These are phyloP conservation scores for Orchesella cincta DNA, from an alignment of 1,140 invertebrate species.

Conservation along the genomic window DNA sequence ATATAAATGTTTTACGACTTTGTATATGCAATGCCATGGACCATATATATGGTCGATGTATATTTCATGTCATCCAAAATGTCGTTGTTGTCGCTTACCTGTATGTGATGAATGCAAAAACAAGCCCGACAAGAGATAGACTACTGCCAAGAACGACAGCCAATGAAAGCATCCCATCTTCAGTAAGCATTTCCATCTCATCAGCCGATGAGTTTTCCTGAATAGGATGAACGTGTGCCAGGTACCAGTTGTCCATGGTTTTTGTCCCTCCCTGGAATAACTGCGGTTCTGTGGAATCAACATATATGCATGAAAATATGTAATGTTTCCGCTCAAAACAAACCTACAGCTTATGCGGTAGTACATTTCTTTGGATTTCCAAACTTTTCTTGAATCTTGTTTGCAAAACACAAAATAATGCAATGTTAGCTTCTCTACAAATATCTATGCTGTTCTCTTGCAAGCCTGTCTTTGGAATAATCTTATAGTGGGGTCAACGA, in stretches of 20 bases:
- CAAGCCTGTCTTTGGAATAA: no score
- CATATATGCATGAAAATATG: no score
- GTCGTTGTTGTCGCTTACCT: conserved; percentile 59
- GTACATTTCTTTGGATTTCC: no score
- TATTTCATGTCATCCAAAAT: not conserved
- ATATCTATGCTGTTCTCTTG: no score
- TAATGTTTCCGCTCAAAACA: no score
- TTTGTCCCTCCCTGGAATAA: conserved; percentile 21
- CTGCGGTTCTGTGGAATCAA: no score
- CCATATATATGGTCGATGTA: not conserved
- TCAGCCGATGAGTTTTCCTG: conserved; percentile 33
- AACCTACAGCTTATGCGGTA: no score
- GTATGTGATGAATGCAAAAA: conserved; percentile 72
- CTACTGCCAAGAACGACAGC: conserved; percentile 68
- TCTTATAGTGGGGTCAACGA: no score
- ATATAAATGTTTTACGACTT: not conserved
- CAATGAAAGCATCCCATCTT: conserved; percentile 66
- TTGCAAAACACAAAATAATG: no score
- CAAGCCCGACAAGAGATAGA: conserved; percentile 67
- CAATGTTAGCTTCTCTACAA: no score
- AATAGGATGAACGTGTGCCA: conserved; percentile 41
- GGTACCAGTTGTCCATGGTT: conserved; percentile 48
- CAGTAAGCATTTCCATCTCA: conserved; percentile 54
- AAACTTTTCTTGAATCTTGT: no score
- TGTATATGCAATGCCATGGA: conserved; percentile 5